Percentiles rank a stretch among this genome's conserved stretches.
Evolutionary conservation across 1,140 invertebrate genomes (phyloP).

Genomic region (Zaprionus tsacasi): DNA sequence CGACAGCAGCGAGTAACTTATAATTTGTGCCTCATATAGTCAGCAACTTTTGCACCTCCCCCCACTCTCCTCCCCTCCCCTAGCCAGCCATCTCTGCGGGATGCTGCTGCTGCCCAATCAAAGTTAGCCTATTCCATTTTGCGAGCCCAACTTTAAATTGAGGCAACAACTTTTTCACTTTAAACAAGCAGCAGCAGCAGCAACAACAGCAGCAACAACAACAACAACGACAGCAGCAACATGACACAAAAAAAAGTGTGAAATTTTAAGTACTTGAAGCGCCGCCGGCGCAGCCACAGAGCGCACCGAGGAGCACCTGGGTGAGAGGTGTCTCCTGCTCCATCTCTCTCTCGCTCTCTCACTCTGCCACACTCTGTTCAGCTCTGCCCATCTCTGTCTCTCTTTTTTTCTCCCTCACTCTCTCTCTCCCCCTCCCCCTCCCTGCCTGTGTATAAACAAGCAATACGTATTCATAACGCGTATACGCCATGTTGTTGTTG

Average conservation of each 20-base stretch:
- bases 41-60: constrained; percentile 6
- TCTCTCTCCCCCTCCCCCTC: neutral
- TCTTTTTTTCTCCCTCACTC: neutral
- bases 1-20: constrained; percentile 2
- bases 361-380: neutral
- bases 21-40: constrained; percentile 9
- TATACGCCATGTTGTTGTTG: constrained; percentile 81
- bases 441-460: constrained; percentile 57
- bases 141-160: constrained; percentile 66
- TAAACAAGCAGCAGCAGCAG: constrained; percentile 54
- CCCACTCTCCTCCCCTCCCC: neutral
- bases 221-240: constrained; percentile 6
- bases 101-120: constrained; percentile 29
- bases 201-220: constrained; percentile 16
- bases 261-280: constrained; percentile 79
- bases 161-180: constrained; percentile 74
- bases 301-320: neutral
- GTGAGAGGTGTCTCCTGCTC: neutral
- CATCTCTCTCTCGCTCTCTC: neutral
- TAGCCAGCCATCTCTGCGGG: neutral
- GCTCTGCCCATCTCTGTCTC: neutral
- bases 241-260: constrained; percentile 66
- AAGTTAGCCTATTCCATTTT: constrained; percentile 49
- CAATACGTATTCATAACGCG: constrained; percentile 80
- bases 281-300: constrained; percentile 56